phyloP scores from a whole-genome alignment of 2,113 vertebrate genomes.

The Rhizomys pruinosus region DNA sequence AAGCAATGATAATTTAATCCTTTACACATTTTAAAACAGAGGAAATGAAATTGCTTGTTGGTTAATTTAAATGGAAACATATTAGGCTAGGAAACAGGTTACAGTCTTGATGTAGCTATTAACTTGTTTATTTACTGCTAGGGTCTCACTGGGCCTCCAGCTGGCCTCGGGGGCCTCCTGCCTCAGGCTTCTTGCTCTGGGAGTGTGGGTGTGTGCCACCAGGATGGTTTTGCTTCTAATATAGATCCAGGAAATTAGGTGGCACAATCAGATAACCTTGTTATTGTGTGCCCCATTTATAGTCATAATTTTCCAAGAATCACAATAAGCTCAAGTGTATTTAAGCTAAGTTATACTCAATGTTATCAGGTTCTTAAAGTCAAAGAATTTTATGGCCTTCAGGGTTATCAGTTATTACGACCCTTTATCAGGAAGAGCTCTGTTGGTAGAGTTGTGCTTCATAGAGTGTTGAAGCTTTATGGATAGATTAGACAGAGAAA shows the following conservation, averaged over 20 bases:
- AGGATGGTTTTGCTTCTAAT: not conserved
- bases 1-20: not conserved
- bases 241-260: not conserved
- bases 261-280: not conserved
- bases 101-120: too few species aligned
- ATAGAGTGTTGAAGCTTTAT: not conserved
- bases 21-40: not conserved
- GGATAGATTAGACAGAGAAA: not conserved
- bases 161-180: not conserved
- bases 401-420: not conserved
- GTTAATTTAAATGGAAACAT: conserved; percentile 12
- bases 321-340: not conserved
- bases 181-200: not conserved
- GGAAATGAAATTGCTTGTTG: not conserved
- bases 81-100: conserved; percentile 5
- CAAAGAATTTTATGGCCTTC: not conserved
- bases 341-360: conserved; percentile 31
- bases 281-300: not conserved
- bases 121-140: not conserved
- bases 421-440: conserved; percentile 22
- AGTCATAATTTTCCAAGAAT: conserved; percentile 40
- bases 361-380: conserved; percentile 15
- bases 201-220: not conserved
- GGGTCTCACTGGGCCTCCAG: not conserved
- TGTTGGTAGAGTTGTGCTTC: conserved; percentile 10